phyloP scores from a whole-genome alignment of 2,888 invertebrate genomes.

The Volucella inanis region DNA sequence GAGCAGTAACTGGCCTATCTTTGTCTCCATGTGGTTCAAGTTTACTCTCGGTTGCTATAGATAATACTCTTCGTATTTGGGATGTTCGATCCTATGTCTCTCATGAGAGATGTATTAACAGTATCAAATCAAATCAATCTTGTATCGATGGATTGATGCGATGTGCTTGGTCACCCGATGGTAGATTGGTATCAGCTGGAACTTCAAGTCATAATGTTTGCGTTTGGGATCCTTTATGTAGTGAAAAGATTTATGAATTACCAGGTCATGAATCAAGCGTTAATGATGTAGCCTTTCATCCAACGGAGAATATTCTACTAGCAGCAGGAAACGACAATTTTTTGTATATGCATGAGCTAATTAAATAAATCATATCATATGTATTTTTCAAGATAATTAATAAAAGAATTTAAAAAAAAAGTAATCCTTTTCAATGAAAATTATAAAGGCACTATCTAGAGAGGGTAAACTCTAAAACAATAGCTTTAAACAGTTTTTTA shows the following conservation, averaged over 20 bases:
- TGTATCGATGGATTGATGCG: not conserved
- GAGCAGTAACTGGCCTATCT: constrained; percentile 95
- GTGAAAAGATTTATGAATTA: constrained; percentile 5
- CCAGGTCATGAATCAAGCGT: constrained; percentile 50
- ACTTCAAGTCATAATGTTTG: constrained; percentile 6
- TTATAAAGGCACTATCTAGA: no score
- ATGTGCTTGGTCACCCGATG: constrained; percentile 62
- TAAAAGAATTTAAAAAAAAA: no score
- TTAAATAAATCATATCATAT: no score
- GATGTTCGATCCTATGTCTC: constrained; percentile 84
- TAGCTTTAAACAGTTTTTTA: no score
- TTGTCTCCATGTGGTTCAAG: constrained; percentile 87
- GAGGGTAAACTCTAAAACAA: no score
- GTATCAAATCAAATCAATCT: not conserved
- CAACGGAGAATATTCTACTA: constrained; percentile 94
- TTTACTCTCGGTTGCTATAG: constrained; percentile 98
- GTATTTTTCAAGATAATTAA: no score
- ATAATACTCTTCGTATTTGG: constrained; percentile 97
- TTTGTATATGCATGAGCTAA: constrained; percentile 89
- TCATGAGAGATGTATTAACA: not conserved
- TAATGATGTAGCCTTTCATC: constrained; percentile 94
- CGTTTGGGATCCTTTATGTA: not conserved
- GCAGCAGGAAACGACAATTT: constrained; percentile 98
- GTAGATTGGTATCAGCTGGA: constrained; percentile 72
- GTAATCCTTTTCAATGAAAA: no score